Percentiles rank a stretch among this genome's conserved stretches.
Evolutionary conservation across 2,888 invertebrate species (phyloP).

Genomic region (Spialia ferax): DNA sequence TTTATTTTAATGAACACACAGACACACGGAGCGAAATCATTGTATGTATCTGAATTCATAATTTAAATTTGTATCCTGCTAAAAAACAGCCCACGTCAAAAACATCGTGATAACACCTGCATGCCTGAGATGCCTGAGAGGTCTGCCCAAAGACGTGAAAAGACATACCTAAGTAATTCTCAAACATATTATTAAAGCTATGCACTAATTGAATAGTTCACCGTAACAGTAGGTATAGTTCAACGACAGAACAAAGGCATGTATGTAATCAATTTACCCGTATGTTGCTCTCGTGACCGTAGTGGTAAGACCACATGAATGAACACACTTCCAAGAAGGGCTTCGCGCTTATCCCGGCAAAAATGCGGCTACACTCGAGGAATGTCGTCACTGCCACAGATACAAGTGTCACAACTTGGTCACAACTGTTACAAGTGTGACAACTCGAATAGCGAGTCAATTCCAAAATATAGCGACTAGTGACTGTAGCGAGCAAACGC

Average conservation of each 20-base stretch:
- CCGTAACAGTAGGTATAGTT: not conserved
- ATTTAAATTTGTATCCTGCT: too few species aligned
- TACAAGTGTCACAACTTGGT: slow-evolving; percentile 14
- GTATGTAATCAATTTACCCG: not conserved
- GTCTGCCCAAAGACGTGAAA: too few species aligned
- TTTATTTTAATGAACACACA: too few species aligned
- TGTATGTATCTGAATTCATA: too few species aligned
- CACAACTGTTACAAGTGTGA: too few species aligned
- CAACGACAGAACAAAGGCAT: not conserved
- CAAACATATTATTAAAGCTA: too few species aligned
- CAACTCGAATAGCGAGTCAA: slow-evolving; percentile 1
- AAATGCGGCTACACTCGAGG: slow-evolving; percentile 14
- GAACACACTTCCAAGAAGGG: not conserved
- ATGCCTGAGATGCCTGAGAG: too few species aligned
- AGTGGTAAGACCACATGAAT: not conserved
- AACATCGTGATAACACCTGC: too few species aligned
- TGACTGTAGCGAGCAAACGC: not conserved
- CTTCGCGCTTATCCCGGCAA: slow-evolving; percentile 16
- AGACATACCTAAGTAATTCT: too few species aligned
- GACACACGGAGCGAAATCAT: too few species aligned
- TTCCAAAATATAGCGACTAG: not conserved
- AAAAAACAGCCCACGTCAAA: too few species aligned
- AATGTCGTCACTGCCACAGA: slow-evolving; percentile 7
- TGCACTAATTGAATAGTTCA: not conserved
- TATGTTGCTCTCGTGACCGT: slow-evolving; percentile 3